Base-by-base conservation (phyloP, 2,888 invertebrate genomes). In the Sylvicola cinctus region DNA sequence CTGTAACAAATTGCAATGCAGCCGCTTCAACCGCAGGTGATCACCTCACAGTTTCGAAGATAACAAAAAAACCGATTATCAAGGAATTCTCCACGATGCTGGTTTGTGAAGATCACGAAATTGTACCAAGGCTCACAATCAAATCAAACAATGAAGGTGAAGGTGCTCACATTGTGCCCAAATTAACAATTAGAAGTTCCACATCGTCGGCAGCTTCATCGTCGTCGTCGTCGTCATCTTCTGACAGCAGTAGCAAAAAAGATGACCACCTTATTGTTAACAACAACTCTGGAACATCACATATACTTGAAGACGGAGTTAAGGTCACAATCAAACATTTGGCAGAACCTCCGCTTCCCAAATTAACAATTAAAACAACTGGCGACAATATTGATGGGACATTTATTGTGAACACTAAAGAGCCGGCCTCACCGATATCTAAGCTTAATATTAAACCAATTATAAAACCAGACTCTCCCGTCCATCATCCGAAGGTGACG, bases 361-460 rank as follows among this genome's bases (percentile, higher is more conserved):
- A 67, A 56, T 57, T 69, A 37, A 68, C 67, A 35, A 68, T 67
- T 28, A 69, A 69, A 51, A 60, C 65, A 20, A 49, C 52, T 32
- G 36, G 50, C 27, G 36, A 50, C 32, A 52, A 54, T 40, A 49
- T 50, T 12, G 47, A 46, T 8, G 55, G 55, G 37, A 49, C 54
- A 3, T 44, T 51, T 20, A 51, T 55, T 31, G 33, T 35, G 31
- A 49, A 54, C 20, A n/a, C n/a, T n/a, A n/a, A n/a, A n/a, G n/a
- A n/a, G n/a, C n/a, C n/a, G n/a, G n/a, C n/a, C n/a, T n/a, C n/a
- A n/a, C n/a, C n/a, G n/a, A n/a, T n/a, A n/a, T n/a, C n/a, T n/a
- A n/a, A n/a, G n/a, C n/a, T n/a, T n/a, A n/a, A n/a, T n/a, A n/a
- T n/a, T n/a, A n/a, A n/a, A n/a, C n/a, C n/a, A n/a, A n/a, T n/a